A percentile compares a stretch with the other conserved stretches of the same genome.
Conservation (phyloP, 2,113 vertebrate genomes). For the Urocynchramus pylzowi region DNA sequence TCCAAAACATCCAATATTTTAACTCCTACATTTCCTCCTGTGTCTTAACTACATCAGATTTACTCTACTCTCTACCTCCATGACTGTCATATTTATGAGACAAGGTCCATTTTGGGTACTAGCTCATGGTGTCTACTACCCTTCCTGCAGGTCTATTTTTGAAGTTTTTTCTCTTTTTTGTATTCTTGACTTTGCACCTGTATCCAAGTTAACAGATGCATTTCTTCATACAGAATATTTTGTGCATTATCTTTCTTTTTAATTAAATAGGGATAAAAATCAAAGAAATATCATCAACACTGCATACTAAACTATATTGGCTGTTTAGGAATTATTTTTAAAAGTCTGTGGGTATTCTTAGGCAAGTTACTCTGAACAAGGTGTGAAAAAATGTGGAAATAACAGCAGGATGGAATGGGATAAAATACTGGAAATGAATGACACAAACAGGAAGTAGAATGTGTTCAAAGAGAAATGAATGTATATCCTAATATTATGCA, state of each 20-base stretch:
- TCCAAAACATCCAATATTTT: background rate
- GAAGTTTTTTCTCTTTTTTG: background rate
- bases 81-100: background rate
- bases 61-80: background rate
- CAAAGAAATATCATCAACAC: background rate
- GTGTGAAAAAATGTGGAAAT: background rate
- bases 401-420: background rate
- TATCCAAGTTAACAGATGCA: background rate
- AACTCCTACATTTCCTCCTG: background rate
- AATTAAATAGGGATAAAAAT: background rate
- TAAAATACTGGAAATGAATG: slow-evolving; percentile 14
- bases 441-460: slow-evolving; percentile 10
- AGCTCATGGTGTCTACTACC: background rate
- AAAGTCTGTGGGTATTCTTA: background rate
- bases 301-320: background rate
- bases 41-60: background rate
- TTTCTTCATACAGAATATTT: background rate
- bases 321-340: background rate
- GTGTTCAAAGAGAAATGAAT: slow-evolving; percentile 36
- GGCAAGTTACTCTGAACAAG: background rate
- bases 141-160: background rate
- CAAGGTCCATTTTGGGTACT: background rate
- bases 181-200: background rate
- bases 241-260: background rate
- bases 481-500: slow-evolving; percentile 53